A percentile compares a stretch with the other conserved stretches of the same genome.
Evolutionary conservation across 2,888 invertebrate species (phyloP).

Genomic region (Metalampra italica): DNA sequence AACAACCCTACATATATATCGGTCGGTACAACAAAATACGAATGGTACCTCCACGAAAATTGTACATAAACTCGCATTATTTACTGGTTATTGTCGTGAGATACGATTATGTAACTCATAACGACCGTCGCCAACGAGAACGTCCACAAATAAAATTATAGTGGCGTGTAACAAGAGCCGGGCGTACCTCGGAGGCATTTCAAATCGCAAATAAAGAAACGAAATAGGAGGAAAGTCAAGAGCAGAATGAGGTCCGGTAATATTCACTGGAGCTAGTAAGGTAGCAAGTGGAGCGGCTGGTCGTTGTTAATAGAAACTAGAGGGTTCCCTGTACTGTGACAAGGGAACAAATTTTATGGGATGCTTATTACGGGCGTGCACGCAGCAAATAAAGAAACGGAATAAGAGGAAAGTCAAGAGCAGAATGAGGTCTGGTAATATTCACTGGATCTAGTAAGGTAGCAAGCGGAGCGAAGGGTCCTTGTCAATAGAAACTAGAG

Average conservation of each 20-base stretch:
- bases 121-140: constrained; percentile 20
- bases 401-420: no score
- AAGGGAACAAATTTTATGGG: no score
- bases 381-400: no score
- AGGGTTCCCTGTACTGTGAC: no score
- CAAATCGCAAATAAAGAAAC: constrained; percentile 25
- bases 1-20: neutral
- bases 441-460: no score
- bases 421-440: no score
- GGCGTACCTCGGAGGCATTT: neutral
- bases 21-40: neutral
- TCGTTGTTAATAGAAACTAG: no score
- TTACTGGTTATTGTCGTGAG: constrained; percentile 22
- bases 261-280: no score
- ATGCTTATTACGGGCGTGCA: no score
- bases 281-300: no score
- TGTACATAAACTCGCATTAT: constrained; percentile 15
- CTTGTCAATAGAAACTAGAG: no score
- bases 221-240: constrained; percentile 18
- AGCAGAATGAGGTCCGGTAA: constrained; percentile 16
- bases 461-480: no score
- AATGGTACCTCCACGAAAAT: constrained; percentile 1
- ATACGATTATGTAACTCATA: constrained; percentile 28
- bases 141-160: constrained; percentile 21
- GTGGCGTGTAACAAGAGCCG: constrained; percentile 14